Base-by-base conservation (phyloP, 2,888 invertebrate genomes). In the Tiphia femorata region DNA sequence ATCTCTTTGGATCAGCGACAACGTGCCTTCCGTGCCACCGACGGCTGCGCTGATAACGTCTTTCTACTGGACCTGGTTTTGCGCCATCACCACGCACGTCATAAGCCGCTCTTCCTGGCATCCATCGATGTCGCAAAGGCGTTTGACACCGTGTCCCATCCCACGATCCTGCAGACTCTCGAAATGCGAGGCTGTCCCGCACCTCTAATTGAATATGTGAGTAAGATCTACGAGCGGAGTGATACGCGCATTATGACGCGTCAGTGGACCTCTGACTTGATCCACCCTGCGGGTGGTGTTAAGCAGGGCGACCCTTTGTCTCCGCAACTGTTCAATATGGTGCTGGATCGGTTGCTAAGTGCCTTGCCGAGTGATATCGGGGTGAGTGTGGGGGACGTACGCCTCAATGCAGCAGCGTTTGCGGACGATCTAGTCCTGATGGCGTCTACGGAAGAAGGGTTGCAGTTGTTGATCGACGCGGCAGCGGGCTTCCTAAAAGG, bases 11-110 rank as follows among this genome's bases (percentile, higher is more conserved):
- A 59, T n/a, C 23, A 72, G 83, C 62, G 82, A 78, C 60, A 70
- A 78, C 55, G 81, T 78, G 49, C 75, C 79, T 43, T 66, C 84
- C 23, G 84, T 84, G 17, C 70, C 78, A 10, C 84, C 84, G 67
- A 84, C 83, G 7, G 84, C 83, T 61, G 84, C 16, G 2, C 16
- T 35, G 37, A 37, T 4, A 25, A 47, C n/a, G 23, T 23, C 14
- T 23, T 21, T 17, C 6, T 12, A 7, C 33, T 46, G 14, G 42
- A 42, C 27, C 5, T 14, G 8, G 14, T 16, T 12, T 27, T 42
- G 3, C 4, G 19, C 3, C 23, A 25, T 12, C 21, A 42, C 14
- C 10, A 23, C 4, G 2, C 3, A 14, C 7, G 8, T 5, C n/a
- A 8, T 25, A 20, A 23, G 23, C 10, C 3, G 5, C 25, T 42